Percentiles rank a stretch among this genome's conserved stretches.
phyloP scores from a whole-genome alignment of 2,113 vertebrate genomes.

The Sterrhoptilus dennistouni region DNA sequence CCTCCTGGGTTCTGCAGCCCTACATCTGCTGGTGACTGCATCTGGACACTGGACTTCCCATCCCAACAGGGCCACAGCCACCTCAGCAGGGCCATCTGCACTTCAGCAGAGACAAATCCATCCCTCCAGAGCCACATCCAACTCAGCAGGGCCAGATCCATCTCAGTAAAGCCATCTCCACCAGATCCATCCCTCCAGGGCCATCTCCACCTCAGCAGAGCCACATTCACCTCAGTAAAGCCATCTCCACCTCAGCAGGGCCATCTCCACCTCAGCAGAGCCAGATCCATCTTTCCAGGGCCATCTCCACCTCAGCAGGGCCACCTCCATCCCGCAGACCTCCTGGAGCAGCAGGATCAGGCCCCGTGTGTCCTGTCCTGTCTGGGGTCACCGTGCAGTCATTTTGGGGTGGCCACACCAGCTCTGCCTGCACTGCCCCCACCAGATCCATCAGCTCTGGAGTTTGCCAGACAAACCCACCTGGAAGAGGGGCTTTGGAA shows the following conservation, averaged over 20 bases:
- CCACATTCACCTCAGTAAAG: no score
- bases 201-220: fast-evolving
- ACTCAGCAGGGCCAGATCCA: fast-evolving
- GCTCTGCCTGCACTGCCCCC: background rate
- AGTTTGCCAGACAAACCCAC: background rate
- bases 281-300: no score
- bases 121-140: fast-evolving
- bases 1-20: background rate
- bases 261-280: fast-evolving
- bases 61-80: background rate
- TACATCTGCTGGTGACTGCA: background rate
- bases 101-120: fast-evolving
- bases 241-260: fast-evolving
- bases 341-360: background rate
- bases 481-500: background rate
- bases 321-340: background rate
- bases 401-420: background rate
- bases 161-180: fast-evolving
- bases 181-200: no score
- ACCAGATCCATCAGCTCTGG: background rate
- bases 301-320: background rate
- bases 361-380: background rate
- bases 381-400: fast-evolving
- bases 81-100: fast-evolving
- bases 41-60: background rate